phyloP scores from a whole-genome alignment of 1,140 invertebrate species.

The Ruditapes philippinarum region DNA sequence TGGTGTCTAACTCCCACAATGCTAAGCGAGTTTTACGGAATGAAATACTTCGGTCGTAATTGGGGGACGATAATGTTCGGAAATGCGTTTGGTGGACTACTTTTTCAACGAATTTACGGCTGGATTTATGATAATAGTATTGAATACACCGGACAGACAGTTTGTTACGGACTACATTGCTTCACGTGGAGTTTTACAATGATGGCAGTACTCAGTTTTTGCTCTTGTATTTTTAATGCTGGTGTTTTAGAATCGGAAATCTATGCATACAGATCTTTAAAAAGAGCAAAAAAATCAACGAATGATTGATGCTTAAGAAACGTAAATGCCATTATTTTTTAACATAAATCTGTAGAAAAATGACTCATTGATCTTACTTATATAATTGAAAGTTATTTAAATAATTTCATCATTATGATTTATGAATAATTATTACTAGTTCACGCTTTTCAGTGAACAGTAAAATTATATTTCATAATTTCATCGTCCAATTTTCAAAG shows the following conservation, averaged over 20 bases:
- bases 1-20: constrained; percentile 82
- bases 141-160: constrained; percentile 60
- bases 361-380: too few relatives aligned
- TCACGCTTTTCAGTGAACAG: too few relatives aligned
- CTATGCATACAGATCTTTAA: constrained; percentile 36
- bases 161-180: constrained; percentile 77
- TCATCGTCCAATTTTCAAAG: too few relatives aligned
- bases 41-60: constrained; percentile 80
- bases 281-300: constrained; percentile 5
- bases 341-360: too few relatives aligned
- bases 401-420: too few relatives aligned
- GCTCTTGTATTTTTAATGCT: constrained; percentile 74
- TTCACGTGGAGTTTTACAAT: constrained; percentile 78
- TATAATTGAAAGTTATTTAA: too few relatives aligned
- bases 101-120: constrained; percentile 75
- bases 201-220: constrained; percentile 73
- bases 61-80: constrained; percentile 81
- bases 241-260: constrained; percentile 72
- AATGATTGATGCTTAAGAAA: not conserved
- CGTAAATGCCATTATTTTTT: too few relatives aligned
- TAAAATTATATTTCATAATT: too few relatives aligned
- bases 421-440: too few relatives aligned
- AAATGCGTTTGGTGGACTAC: constrained; percentile 77
- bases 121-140: constrained; percentile 77
- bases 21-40: constrained; percentile 81